Evolutionary conservation across 2,113 vertebrate genomes (phyloP).

Genomic region (Micronisus gabar): DNA sequence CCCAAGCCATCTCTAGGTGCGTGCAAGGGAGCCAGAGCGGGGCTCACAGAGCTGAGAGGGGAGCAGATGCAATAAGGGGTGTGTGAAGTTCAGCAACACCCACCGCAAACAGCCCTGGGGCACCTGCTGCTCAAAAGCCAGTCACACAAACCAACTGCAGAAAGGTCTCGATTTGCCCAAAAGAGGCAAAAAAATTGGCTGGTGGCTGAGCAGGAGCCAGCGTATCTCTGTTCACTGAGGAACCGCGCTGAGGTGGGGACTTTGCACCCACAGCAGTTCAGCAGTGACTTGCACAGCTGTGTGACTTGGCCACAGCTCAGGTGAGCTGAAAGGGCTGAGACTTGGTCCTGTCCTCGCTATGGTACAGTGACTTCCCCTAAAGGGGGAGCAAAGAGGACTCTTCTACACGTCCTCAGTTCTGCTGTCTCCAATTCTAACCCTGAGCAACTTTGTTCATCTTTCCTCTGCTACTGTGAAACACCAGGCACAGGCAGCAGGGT

Average conservation of each 20-base stretch:
- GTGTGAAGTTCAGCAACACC: not conserved
- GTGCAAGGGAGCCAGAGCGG: not conserved
- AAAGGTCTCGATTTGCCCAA: too few species aligned
- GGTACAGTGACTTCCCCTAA: not conserved
- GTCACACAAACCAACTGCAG: not conserved
- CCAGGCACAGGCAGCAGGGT: not conserved
- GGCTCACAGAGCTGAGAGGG: not conserved
- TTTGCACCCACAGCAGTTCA: not conserved
- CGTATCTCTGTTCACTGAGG: too few species aligned
- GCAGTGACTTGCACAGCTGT: not conserved
- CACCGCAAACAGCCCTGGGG: not conserved
- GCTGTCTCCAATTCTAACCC: not conserved
- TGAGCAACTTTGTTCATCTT: not conserved
- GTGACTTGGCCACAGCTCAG: fast-evolving
- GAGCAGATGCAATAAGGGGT: not conserved
- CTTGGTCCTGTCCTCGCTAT: not conserved
- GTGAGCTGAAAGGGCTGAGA: not conserved
- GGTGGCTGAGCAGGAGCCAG: not conserved
- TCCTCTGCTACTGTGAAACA: not conserved
- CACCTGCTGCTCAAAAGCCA: not conserved
- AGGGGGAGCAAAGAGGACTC: not conserved
- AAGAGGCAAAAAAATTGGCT: not conserved
- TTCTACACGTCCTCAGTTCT: not conserved
- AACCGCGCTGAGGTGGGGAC: not conserved
- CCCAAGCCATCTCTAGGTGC: not conserved